These are phyloP conservation scores for Halcyon senegalensis DNA, from an alignment of 2,113 vertebrate species.

Conservation along the genomic window DNA sequence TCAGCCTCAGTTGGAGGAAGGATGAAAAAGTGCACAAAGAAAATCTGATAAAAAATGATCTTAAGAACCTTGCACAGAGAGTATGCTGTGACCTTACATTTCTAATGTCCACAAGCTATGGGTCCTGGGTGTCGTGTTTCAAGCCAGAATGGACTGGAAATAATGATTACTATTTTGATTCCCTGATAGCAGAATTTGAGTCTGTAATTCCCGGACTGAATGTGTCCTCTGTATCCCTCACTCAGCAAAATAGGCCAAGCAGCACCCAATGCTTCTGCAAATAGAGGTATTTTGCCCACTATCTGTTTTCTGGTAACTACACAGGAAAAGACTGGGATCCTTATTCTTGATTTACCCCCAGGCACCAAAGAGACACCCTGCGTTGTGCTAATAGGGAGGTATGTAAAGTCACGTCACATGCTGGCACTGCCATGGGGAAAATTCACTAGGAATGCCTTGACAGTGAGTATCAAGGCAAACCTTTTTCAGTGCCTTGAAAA, in stretches of 20 bases:
- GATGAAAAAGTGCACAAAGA: neutral
- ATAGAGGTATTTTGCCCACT: neutral
- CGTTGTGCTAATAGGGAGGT: neutral
- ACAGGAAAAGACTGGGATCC: neutral
- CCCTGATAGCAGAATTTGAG: neutral
- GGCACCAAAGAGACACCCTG: neutral
- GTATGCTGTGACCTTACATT: neutral
- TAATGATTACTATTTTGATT: neutral
- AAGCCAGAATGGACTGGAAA: neutral
- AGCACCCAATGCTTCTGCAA: neutral
- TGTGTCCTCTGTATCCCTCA: neutral
- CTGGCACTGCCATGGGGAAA: neutral
- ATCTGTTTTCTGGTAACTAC: neutral
- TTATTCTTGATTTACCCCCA: neutral
- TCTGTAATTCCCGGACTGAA: neutral
- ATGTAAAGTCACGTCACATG: neutral
- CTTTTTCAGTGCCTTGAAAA: neutral
- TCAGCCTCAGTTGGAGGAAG: neutral
- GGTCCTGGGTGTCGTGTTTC: neutral
- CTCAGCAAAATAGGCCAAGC: neutral
- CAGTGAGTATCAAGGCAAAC: neutral
- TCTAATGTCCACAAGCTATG: neutral
- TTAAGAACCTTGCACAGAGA: neutral
- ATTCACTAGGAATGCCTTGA: rapidly evolving
- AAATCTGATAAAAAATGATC: neutral